Percentiles rank a stretch among this genome's conserved stretches.
Evolutionary conservation across 2,888 invertebrate genomes (phyloP).

Genomic region (Hydraecia micacea): DNA sequence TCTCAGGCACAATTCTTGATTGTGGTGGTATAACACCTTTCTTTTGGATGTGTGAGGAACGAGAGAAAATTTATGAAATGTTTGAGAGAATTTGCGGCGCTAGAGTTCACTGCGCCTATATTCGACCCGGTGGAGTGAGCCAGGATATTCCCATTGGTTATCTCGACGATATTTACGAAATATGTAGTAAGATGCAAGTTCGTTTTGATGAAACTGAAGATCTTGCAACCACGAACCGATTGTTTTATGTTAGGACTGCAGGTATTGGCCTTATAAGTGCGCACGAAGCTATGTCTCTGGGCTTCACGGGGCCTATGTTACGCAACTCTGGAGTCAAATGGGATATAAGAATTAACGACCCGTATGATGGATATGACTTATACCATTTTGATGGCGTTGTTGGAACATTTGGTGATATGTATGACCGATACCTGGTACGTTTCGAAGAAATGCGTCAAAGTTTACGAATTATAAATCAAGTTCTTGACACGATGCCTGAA

Average conservation of each 20-base stretch:
- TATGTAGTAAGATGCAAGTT: conserved; percentile 92
- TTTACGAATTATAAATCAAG: conserved; percentile 94
- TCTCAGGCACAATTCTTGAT: conserved; percentile 94
- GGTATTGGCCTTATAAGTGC: conserved; percentile 94
- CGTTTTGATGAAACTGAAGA: conserved; percentile 97
- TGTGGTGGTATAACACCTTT: conserved; percentile 97
- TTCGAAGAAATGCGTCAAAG: conserved; percentile 94
- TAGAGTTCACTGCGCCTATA: conserved; percentile 95
- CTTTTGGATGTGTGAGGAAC: conserved; percentile 97
- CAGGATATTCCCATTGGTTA: conserved; percentile 91
- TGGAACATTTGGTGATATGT: conserved; percentile 95
- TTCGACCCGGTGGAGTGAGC: conserved; percentile 95
- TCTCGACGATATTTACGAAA: conserved; percentile 94
- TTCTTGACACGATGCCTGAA: conserved; percentile 95
- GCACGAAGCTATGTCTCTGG: conserved; percentile 94
- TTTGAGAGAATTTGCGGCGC: conserved; percentile 96
- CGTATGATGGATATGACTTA: conserved; percentile 95
- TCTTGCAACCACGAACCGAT: conserved; percentile 93
- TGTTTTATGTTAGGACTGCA: conserved; percentile 91
- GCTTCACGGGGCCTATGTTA: conserved; percentile 93
- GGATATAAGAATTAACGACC: conserved; percentile 95
- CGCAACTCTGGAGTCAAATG: conserved; percentile 96
- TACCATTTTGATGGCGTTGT: conserved; percentile 96
- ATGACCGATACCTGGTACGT: conserved; percentile 94
- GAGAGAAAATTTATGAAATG: conserved; percentile 96